These are phyloP conservation scores for Lycophotia porphyrea DNA, from an alignment of 2,888 invertebrate species.

Conservation along the genomic window DNA sequence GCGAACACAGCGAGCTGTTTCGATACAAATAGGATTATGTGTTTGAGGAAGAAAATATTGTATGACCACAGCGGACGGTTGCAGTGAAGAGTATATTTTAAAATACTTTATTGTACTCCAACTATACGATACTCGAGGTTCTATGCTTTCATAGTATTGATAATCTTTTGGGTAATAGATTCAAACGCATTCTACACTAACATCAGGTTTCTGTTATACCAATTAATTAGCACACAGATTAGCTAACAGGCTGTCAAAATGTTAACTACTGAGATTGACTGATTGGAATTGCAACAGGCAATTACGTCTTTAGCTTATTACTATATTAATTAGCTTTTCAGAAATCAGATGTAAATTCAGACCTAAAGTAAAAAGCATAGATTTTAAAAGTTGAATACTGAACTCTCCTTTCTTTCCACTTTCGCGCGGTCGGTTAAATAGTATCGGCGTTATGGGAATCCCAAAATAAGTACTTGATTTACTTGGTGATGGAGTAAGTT, in stretches of 20 bases:
- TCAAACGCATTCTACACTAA: background rate
- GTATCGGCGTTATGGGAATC: too few relatives aligned
- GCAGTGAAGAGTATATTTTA: slow-evolving; percentile 2
- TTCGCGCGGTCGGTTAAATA: too few relatives aligned
- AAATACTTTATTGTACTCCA: slow-evolving; percentile 5
- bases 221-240: slow-evolving; percentile 1
- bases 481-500: too few relatives aligned
- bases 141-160: background rate
- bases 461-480: too few relatives aligned
- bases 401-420: background rate
- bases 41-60: slow-evolving; percentile 35
- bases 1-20: slow-evolving; percentile 7
- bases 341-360: background rate
- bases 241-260: background rate
- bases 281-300: background rate
- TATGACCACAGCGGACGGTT: slow-evolving; percentile 7
- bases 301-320: background rate
- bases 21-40: slow-evolving; percentile 37
- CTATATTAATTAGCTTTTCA: background rate
- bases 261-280: background rate
- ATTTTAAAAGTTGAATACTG: background rate
- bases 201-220: background rate
- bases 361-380: background rate
- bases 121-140: slow-evolving; percentile 5
- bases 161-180: background rate